These are phyloP conservation scores for Antedon mediterranea DNA, from an alignment of 53 echinoderm and acorn worm species.

Conservation along the genomic window DNA sequence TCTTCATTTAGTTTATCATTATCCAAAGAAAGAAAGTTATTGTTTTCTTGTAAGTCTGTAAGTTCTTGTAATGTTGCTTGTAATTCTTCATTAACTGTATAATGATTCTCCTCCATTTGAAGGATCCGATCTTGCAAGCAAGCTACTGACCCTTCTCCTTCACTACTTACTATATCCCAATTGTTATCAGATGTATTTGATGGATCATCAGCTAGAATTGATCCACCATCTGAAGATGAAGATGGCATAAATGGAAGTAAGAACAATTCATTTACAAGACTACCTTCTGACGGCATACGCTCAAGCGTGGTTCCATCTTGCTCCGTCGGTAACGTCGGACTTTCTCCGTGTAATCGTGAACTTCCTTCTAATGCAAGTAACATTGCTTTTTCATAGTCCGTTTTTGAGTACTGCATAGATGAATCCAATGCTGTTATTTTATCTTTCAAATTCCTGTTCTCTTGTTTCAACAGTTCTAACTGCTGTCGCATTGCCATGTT, in stretches of 20 bases:
- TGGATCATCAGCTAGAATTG: slow-evolving; percentile 53
- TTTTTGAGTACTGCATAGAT: slow-evolving; percentile 54
- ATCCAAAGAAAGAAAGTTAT: slow-evolving; percentile 57
- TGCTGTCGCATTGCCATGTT: slow-evolving; percentile 88
- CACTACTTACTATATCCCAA: slow-evolving; percentile 83
- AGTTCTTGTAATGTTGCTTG: slow-evolving; percentile 95
- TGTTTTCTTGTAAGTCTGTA: slow-evolving; percentile 74
- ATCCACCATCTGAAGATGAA: slow-evolving; percentile 83
- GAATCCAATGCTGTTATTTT: slow-evolving; percentile 52
- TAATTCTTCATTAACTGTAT: slow-evolving; percentile 92
- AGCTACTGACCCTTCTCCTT: slow-evolving; percentile 90
- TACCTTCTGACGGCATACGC: neutral
- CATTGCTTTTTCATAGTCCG: slow-evolving; percentile 87
- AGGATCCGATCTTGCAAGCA: slow-evolving; percentile 92
- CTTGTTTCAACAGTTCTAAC: slow-evolving; percentile 59
- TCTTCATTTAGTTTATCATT: slow-evolving; percentile 86
- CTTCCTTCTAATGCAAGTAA: slow-evolving; percentile 47
- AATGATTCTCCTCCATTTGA: slow-evolving; percentile 99
- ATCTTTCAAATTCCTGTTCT: slow-evolving; percentile 79
- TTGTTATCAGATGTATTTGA: slow-evolving; percentile 52
- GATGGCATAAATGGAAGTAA: slow-evolving; percentile 77
- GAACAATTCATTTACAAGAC: slow-evolving; percentile 30
- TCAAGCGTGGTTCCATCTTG: neutral
- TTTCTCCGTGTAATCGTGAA: slow-evolving; percentile 1
- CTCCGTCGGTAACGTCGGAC: neutral